Percentiles rank a stretch among this genome's conserved stretches.
These are phyloP conservation scores for Phrynocephalus forsythii DNA, from an alignment of 2,797 vertebrate genomes.

Conservation along the genomic window DNA sequence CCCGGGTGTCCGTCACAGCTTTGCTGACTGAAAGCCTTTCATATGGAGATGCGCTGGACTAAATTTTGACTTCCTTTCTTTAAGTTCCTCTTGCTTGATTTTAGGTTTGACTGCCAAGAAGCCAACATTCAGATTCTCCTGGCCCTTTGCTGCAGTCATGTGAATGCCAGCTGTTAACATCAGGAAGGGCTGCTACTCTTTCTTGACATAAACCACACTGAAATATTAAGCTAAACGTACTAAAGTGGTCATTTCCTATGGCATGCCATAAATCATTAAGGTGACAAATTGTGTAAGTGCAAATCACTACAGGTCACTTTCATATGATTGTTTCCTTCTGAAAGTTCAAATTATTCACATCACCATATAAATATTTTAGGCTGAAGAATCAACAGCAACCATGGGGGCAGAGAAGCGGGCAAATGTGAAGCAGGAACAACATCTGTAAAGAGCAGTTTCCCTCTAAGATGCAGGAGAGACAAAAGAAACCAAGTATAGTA, in stretches of 20 bases:
- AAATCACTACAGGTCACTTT: neutral
- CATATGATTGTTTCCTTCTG: neutral
- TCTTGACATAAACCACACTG: neutral
- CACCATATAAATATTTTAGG: neutral
- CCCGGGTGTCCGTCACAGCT: neutral
- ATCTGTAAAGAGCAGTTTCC: neutral
- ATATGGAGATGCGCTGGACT: neutral
- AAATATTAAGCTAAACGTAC: neutral
- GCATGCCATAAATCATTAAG: neutral
- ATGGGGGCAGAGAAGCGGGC: neutral
- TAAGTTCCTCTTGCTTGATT: neutral
- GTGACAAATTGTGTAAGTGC: neutral
- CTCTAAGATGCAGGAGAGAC: conserved; percentile 30
- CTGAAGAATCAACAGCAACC: neutral
- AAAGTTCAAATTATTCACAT: neutral
- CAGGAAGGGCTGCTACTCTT: neutral
- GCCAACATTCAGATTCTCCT: neutral
- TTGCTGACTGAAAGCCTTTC: neutral
- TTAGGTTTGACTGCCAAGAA: neutral
- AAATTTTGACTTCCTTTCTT: neutral
- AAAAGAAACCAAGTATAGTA: conserved; percentile 43
- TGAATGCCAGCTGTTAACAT: neutral
- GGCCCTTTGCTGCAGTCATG: neutral
- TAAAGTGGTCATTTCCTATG: neutral
- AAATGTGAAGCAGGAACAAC: conserved; percentile 20